Base-by-base conservation (phyloP, 2,888 invertebrate genomes). In the Griposia aprilina region DNA sequence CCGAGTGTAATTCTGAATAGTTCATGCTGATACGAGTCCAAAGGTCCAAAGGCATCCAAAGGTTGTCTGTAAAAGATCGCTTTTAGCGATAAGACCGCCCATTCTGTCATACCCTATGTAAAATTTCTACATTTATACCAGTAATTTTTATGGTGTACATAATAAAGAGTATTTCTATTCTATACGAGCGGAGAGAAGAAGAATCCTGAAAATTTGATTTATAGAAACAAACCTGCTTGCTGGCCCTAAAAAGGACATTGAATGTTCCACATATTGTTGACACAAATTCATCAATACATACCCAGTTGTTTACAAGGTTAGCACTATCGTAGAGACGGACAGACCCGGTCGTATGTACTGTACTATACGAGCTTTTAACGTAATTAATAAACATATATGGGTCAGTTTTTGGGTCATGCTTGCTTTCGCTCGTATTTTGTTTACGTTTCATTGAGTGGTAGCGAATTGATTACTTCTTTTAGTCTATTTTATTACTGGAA, bases 341-440 rank as follows among this genome's bases (percentile, higher is more conserved):
- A 52, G 69, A 70, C 50, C 41, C 67, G 70, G 23, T 57, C 11
- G 65, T 57, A 41, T 55, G 30, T 69, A 59, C 15, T 36, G 57
- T 4, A 7, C 7, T 41, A 71, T 84, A 80, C 45, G 72, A 48
- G 82, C 76, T 84, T 82, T 84, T 80, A 84, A 84, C 69, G 74
- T 84, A 84, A 84, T 84, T 82, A 84, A 84, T 80, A 80, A 72
- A 84, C 72, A 84, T 79, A 82, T 82, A 82, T 82, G 84, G 80
- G 26, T 55, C 30, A 0, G 66, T 72, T 84, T 84, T 80, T 74
- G 74, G 85, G 80, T 80, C 82, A 76, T 76, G 80, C 65, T 74
- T 77, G 82, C 30, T 67, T 76, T 83, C 75, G 55, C 74, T 73
- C 60, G 62, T 55, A 74, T 71, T 82, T 74, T 79, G 82, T 86